A percentile compares a stretch with the other conserved stretches of the same genome.
These are phyloP conservation scores for Drosophila cracens DNA, from an alignment of 2,888 invertebrate genomes.

Conservation along the genomic window DNA sequence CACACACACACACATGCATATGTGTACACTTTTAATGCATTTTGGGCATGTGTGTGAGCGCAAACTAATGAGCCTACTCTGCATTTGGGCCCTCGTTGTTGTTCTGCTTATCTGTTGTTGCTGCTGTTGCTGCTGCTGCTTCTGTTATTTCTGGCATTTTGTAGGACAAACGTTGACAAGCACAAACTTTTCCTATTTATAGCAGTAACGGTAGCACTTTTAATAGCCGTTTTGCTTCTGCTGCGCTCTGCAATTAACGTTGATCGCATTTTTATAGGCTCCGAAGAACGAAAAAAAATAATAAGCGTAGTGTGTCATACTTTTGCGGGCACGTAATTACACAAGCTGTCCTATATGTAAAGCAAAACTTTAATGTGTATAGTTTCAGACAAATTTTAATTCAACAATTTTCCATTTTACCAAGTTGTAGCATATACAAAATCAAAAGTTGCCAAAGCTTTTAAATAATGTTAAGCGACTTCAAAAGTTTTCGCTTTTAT, in stretches of 20 bases:
- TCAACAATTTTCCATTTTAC: neutral
- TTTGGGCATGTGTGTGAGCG: slow-evolving; percentile 33
- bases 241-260: slow-evolving; percentile 63
- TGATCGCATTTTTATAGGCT: slow-evolving; percentile 74
- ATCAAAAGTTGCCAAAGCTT: neutral
- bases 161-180: slow-evolving; percentile 50
- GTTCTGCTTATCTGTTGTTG: slow-evolving; percentile 9
- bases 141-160: slow-evolving; percentile 40
- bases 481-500: neutral
- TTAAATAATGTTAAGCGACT: neutral
- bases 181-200: slow-evolving; percentile 58
- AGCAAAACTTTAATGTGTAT: slow-evolving; percentile 3
- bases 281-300: slow-evolving; percentile 12
- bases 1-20: neutral
- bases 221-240: slow-evolving; percentile 53
- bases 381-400: neutral
- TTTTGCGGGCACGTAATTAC: slow-evolving; percentile 39
- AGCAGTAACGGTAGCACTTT: slow-evolving; percentile 49
- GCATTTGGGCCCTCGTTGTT: slow-evolving; percentile 26
- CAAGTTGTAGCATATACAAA: neutral
- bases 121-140: slow-evolving; percentile 14
- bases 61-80: slow-evolving; percentile 70
- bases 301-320: slow-evolving; percentile 31
- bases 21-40: slow-evolving; percentile 53
- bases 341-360: neutral